Conservation (phyloP, 2,113 vertebrate species). For the Xiphophorus couchianus region DNA sequence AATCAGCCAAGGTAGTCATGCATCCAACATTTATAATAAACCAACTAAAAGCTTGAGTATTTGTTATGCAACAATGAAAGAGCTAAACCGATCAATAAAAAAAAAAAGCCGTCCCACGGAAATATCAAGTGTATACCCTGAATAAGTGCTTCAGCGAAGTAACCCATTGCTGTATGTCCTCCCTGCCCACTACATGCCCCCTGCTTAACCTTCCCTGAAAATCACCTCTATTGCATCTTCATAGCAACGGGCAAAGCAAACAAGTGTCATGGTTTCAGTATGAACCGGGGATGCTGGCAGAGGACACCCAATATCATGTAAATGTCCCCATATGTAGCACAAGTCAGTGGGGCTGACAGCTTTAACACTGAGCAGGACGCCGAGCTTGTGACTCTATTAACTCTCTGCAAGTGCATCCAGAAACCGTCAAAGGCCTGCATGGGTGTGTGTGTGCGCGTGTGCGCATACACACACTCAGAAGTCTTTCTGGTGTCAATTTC, state of each 20-base stretch:
- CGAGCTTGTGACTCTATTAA: conserved; percentile 76
- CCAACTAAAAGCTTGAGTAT: background rate
- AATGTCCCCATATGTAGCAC: conserved; percentile 78
- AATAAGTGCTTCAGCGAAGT: conserved; percentile 7
- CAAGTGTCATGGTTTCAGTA: conserved; percentile 74
- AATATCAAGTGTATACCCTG: background rate
- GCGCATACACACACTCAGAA: conserved; percentile 33
- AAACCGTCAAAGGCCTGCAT: conserved; percentile 65
- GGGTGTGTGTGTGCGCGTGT: background rate
- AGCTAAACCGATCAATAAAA: background rate
- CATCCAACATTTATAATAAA: conserved; percentile 37
- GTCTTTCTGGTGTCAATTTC: conserved; percentile 69
- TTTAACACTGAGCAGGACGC: conserved; percentile 71
- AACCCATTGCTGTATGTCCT: conserved; percentile 5
- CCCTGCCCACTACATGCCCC: conserved; percentile 1
- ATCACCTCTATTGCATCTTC: conserved; percentile 68
- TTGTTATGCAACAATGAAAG: background rate
- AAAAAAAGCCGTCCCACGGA: background rate
- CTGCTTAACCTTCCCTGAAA: conserved; percentile 55
- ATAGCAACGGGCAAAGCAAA: conserved; percentile 81
- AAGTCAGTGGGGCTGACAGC: conserved; percentile 72
- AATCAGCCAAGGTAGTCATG: conserved; percentile 48
- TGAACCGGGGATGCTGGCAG: conserved; percentile 51
- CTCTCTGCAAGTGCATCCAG: conserved; percentile 57
- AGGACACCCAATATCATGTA: conserved; percentile 81